phyloP scores from a whole-genome alignment of 2,113 vertebrate genomes.

The Myanophis thanlyinensis region DNA sequence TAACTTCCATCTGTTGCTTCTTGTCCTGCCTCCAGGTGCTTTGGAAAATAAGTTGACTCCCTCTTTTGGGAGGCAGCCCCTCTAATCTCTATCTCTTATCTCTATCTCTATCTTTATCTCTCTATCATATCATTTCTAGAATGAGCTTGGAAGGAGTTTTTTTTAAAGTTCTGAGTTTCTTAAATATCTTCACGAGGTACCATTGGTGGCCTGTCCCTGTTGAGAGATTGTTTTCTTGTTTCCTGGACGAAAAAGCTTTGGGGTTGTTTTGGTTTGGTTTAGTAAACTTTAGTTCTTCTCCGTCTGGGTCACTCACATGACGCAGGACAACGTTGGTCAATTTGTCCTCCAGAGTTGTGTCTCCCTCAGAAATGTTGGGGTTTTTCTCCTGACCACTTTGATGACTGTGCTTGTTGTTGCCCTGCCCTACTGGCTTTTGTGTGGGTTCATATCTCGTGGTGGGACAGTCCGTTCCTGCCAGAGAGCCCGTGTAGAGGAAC shows the following conservation, averaged over 20 bases:
- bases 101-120: too few relatives aligned
- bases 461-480: too few relatives aligned
- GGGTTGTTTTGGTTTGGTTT: background rate
- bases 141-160: background rate
- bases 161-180: background rate
- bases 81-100: too few relatives aligned
- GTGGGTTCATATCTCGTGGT: background rate
- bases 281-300: too few relatives aligned
- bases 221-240: background rate
- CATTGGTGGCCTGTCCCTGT: background rate
- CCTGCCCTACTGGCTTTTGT: background rate
- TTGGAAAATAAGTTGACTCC: too few relatives aligned
- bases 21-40: too few relatives aligned
- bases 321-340: background rate
- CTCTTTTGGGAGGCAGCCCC: too few relatives aligned
- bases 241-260: background rate
- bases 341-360: background rate
- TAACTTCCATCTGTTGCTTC: too few relatives aligned
- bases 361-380: background rate
- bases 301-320: background rate
- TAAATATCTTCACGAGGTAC: background rate
- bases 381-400: background rate
- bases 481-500: background rate
- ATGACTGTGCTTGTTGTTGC: background rate
- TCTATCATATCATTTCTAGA: too few relatives aligned